phyloP scores from a whole-genome alignment of 1,140 invertebrate genomes.

The Penaeus japonicus region DNA sequence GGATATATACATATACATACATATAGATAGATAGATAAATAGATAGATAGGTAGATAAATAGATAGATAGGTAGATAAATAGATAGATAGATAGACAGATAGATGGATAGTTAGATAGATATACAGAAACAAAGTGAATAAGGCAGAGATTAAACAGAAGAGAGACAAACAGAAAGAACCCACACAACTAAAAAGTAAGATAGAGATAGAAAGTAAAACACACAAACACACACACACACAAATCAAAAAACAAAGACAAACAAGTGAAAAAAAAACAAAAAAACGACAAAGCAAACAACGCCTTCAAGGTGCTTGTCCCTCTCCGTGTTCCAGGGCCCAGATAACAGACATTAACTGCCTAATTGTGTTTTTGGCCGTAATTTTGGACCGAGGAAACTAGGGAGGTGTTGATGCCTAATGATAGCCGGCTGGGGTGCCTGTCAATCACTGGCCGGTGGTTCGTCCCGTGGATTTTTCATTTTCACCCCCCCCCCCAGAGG shows the following conservation, averaged over 20 bases:
- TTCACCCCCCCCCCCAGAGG: background rate
- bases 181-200: background rate
- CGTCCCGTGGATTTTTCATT: slow-evolving; percentile 1
- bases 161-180: too few species aligned
- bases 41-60: too few species aligned
- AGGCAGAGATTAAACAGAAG: too few species aligned
- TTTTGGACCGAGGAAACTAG: slow-evolving; percentile 50
- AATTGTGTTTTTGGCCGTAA: slow-evolving; percentile 51
- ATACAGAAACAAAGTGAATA: too few species aligned
- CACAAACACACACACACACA: background rate
- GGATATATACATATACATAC: too few species aligned
- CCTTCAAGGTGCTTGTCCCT: background rate
- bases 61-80: too few species aligned
- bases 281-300: background rate
- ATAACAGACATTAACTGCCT: slow-evolving; percentile 46
- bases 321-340: background rate
- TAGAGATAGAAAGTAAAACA: background rate
- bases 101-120: too few species aligned
- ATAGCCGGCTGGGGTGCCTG: slow-evolving; percentile 30
- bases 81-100: too few species aligned
- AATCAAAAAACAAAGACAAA: background rate
- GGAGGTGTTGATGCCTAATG: slow-evolving; percentile 53
- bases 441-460: slow-evolving; percentile 23
- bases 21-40: too few species aligned
- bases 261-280: background rate